phyloP scores from a whole-genome alignment of 64 coral and sea anemone genomes.

The Montipora efflorescens region DNA sequence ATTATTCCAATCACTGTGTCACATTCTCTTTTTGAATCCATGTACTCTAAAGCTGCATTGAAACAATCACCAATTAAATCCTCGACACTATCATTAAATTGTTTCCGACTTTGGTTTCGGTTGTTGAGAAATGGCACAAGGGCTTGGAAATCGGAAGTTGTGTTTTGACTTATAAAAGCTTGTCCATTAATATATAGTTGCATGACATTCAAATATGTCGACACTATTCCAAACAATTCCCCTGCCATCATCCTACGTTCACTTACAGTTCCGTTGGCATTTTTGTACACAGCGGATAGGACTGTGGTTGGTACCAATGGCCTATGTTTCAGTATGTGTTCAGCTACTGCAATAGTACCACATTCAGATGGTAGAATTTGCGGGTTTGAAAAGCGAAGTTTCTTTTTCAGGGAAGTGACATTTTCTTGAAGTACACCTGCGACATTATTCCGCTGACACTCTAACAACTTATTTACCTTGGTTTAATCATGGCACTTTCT shows the following conservation, averaged over 20 bases:
- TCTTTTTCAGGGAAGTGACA: not conserved
- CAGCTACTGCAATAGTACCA: not conserved
- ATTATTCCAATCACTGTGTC: conserved; percentile 58
- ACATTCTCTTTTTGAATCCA: conserved; percentile 68
- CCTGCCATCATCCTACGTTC: conserved; percentile 10
- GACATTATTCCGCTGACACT: conserved; percentile 6
- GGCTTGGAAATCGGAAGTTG: conserved; percentile 26
- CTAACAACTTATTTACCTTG: not conserved
- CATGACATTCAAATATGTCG: conserved; percentile 62
- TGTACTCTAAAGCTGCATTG: conserved; percentile 33
- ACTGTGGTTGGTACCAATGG: conserved; percentile 51
- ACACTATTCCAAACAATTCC: conserved; percentile 48
- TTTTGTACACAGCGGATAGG: conserved; percentile 45
- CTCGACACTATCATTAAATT: conserved; percentile 25
- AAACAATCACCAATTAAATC: conserved; percentile 43
- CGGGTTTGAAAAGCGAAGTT: conserved; percentile 18
- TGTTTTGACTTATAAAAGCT: conserved; percentile 57
- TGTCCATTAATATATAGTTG: conserved; percentile 36
- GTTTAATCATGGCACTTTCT: not conserved
- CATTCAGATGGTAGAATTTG: not conserved
- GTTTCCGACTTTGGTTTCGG: not conserved
- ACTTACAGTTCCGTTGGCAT: conserved; percentile 30
- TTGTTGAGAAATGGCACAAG: conserved; percentile 54
- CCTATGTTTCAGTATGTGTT: conserved; percentile 46
- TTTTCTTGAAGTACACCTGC: conserved; percentile 40